Conservation (phyloP, 2,888 invertebrate genomes). For the Xestia sexstrigata region DNA sequence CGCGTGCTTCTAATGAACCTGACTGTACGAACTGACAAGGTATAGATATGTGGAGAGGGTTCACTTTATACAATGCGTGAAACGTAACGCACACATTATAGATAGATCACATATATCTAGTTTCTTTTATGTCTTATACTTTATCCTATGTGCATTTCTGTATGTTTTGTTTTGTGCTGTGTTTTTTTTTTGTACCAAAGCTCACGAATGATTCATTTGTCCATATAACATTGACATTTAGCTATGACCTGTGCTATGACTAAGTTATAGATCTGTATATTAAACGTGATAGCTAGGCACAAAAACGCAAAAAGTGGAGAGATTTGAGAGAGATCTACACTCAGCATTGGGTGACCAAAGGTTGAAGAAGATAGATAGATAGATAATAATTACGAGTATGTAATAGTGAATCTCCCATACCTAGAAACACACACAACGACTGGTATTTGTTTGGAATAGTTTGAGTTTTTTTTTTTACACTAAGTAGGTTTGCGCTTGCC, state of each 20-base stretch:
- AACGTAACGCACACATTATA: not conserved
- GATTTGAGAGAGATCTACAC: too few species aligned
- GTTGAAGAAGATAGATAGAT: too few species aligned
- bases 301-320: too few species aligned
- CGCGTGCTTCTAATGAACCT: conserved; percentile 75
- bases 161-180: not conserved
- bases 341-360: too few species aligned
- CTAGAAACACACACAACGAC: too few species aligned
- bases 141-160: not conserved
- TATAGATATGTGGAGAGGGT: conserved; percentile 18
- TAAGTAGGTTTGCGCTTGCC: not conserved
- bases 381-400: too few species aligned
- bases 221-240: not conserved
- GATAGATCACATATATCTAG: not conserved
- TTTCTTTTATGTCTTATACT: too few species aligned
- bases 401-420: too few species aligned
- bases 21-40: conserved; percentile 17
- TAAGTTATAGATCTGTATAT: not conserved
- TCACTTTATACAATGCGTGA: not conserved
- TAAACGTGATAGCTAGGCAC: too few species aligned
- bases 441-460: not conserved
- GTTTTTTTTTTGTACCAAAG: too few species aligned
- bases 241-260: not conserved
- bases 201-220: not conserved
- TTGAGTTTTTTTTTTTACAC: not conserved